These are phyloP conservation scores for Nycticebus coucang DNA, from an alignment of 2,113 vertebrate genomes.

Conservation along the genomic window DNA sequence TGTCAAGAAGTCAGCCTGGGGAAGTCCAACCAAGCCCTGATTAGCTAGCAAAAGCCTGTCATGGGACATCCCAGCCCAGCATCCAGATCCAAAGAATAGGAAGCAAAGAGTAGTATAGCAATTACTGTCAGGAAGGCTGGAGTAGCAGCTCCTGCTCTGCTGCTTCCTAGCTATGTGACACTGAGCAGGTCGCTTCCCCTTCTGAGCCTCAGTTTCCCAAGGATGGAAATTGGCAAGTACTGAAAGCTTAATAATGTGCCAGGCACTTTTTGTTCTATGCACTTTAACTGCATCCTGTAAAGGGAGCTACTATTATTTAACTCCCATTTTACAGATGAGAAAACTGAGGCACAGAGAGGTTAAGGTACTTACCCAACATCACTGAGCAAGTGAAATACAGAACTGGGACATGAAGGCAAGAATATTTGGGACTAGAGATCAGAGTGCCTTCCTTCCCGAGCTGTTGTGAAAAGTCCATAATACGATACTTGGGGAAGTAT, in stretches of 20 bases:
- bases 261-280: background rate
- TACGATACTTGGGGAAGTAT: background rate
- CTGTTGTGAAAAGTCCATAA: background rate
- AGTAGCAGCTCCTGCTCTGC: background rate
- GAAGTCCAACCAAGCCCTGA: conserved; percentile 22
- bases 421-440: background rate
- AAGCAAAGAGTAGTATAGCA: background rate
- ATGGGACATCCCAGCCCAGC: background rate
- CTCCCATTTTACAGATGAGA: conserved; percentile 41
- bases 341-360: conserved; percentile 21
- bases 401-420: background rate
- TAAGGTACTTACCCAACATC: conserved; percentile 3
- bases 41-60: background rate
- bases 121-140: background rate
- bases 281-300: background rate
- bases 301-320: conserved; percentile 31
- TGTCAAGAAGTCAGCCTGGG: background rate
- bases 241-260: background rate
- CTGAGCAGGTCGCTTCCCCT: conserved; percentile 14
- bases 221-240: background rate
- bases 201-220: conserved; percentile 16
- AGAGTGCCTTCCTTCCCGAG: background rate
- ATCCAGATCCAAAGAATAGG: conserved; percentile 9
- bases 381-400: background rate
- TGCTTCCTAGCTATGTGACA: conserved; percentile 22